These are phyloP conservation scores for Copsychus sechellarum DNA, from an alignment of 2,113 vertebrate species.

Conservation along the genomic window DNA sequence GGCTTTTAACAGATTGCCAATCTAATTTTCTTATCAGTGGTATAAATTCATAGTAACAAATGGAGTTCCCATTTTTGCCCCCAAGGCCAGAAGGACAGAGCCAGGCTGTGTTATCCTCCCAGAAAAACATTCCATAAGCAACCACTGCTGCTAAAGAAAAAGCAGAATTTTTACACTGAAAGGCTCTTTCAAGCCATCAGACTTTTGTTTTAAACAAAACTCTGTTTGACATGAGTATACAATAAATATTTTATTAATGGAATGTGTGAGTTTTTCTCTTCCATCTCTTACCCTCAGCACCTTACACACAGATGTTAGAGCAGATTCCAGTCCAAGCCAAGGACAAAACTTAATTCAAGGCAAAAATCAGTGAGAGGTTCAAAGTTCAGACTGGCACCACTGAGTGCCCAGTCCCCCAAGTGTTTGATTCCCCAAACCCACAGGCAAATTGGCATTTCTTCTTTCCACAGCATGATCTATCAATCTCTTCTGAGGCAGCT, in stretches of 20 bases:
- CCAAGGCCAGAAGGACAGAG: not conserved
- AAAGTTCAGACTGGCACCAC: not conserved
- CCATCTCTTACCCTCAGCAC: not conserved
- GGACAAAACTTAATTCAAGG: not conserved
- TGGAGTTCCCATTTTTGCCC: not conserved
- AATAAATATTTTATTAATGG: conserved; percentile 68
- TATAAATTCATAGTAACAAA: not conserved
- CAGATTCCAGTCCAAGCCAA: not conserved
- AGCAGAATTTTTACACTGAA: not conserved
- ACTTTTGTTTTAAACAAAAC: not conserved
- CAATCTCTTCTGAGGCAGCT: not conserved
- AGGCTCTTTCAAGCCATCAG: not conserved
- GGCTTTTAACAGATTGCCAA: not conserved
- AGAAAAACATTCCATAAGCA: not conserved
- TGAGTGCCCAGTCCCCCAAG: not conserved
- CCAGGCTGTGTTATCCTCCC: not conserved
- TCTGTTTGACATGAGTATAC: not conserved
- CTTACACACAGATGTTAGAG: not conserved
- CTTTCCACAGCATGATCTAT: not conserved
- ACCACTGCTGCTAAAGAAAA: not conserved
- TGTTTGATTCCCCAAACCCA: not conserved
- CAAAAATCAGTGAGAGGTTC: not conserved
- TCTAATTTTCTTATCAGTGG: not conserved
- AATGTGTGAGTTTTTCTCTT: conserved; percentile 34
- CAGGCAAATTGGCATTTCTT: not conserved